Evolutionary conservation across 2,888 invertebrate genomes (phyloP), one percentile per base, ranked within the genome.

Genomic region (Leptogaster cylindrica): DNA sequence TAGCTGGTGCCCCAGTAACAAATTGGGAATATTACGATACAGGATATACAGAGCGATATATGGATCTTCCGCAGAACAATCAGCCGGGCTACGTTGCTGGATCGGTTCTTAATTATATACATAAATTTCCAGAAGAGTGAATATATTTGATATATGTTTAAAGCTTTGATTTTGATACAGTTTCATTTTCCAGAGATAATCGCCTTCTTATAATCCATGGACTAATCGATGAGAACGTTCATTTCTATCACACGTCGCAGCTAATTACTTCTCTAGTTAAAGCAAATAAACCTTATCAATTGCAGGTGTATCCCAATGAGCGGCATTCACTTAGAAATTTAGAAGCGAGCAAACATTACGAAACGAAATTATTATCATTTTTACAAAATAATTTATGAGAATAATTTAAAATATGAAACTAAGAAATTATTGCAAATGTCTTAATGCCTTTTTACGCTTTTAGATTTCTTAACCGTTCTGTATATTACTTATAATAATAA

Each of bases 1-100:
- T 97, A 71, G 97, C 97, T 52, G 98, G 97, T 63, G 98, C 98
- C 8, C 98, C 98, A 0, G 98, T 99, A 2, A 96, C 97, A 7
- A 93, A 93, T 77, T 99, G 99, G 98, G 87, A 89, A 71, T 87
- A 96, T 65, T 99, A 99, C 83, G 99, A 99, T 82, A 98, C 98
- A 0, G 98, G 97, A 10, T 99, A 99, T 83, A 97, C 97, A 63
- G 99, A 99, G 83, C 87, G 98, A 36, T 99, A 98, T 82, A 95
- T 99, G 95, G 93, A 91, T 77, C 81, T 91, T 70, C 94, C 94
- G 0, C 85, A 87, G 66, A 85, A 86, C 72, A 93, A 94, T 82
- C 83, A 83, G 63, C 82, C 84, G 71, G 96, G 92, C 5, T 98
- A 98, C 81, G 84, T 86, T 67, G 86, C 89, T 65, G 95, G 95